A percentile compares a stretch with the other conserved stretches of the same genome.
Evolutionary conservation across 2,888 invertebrate species (phyloP).

Genomic region (Cryptocheilus praepositus): DNA sequence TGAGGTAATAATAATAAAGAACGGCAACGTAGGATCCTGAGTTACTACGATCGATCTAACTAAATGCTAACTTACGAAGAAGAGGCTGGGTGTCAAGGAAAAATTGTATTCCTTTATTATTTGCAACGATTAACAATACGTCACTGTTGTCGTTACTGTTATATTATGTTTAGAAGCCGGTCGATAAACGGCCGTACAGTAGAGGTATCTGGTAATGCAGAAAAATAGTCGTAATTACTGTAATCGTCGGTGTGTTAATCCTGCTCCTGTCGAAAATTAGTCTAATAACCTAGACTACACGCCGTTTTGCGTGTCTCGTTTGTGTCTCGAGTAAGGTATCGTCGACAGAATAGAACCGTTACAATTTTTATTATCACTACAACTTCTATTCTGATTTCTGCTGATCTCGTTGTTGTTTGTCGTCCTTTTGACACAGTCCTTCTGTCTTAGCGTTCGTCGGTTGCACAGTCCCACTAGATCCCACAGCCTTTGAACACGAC

Average conservation of each 20-base stretch:
- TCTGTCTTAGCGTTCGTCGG: not conserved
- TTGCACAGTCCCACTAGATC: too few species aligned
- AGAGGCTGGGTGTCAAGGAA: not conserved
- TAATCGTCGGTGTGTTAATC: too few species aligned
- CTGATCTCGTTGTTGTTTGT: conserved; percentile 7
- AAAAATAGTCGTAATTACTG: conserved; percentile 22
- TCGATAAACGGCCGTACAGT: conserved; percentile 15
- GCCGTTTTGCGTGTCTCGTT: too few species aligned
- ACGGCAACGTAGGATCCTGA: not conserved
- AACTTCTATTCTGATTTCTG: conserved; percentile 14
- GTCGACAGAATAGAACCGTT: conserved; percentile 19
- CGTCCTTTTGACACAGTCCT: not conserved
- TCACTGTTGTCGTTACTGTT: conserved; percentile 14
- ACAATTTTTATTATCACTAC: conserved; percentile 15
- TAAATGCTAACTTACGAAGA: not conserved
- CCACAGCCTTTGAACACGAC: not conserved
- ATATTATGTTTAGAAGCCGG: conserved; percentile 10
- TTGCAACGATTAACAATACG: conserved; percentile 31
- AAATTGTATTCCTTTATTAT: conserved; percentile 36
- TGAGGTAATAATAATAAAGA: not conserved
- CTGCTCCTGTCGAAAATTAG: too few species aligned
- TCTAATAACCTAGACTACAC: too few species aligned
- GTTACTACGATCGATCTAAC: not conserved
- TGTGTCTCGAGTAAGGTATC: too few species aligned
- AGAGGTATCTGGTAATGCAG: conserved; percentile 11